Base-by-base conservation (phyloP, 2,113 vertebrate genomes). In the Bambusicola thoracicus region DNA sequence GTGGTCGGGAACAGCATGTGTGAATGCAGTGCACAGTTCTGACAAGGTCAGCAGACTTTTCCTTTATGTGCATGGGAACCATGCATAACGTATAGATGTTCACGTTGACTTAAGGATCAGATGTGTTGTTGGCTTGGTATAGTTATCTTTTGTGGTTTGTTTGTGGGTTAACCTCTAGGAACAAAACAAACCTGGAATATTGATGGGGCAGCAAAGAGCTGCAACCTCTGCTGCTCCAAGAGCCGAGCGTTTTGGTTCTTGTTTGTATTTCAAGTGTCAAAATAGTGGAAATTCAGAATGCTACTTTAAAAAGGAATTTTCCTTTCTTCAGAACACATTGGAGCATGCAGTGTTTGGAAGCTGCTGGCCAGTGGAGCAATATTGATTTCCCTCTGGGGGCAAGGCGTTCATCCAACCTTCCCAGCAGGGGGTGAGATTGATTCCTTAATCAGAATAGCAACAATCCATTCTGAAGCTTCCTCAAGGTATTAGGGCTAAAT, bases 401-500 rank as follows among this genome's bases (percentile, higher is more conserved):
- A 41, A 72, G 49, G 74, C 87, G 77, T 94, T 91, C 66, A 65
- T 89, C 88, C 76, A 93, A 69, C 78, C 70, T 46, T 29, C 78
- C 38, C 87, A 20, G 66, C 12, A 2, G 94, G 93, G 70, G 66
- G 51, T 74, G 66, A 75, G 80, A 78, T 89, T 86, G 89, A 75
- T 90, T 94, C 89, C 34, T 76, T 94, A 89, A 90, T 94, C 34
- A 4, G 55, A 84, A 44, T 76, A 88, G 77, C 87, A 92, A 16
- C 91, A 92, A 94, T 90, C 82, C 83, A 68, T 87, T 49, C 91
- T 86, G 89, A 69, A 91, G 91, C 95, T 93, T 95, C 92, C 77
- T 91, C 74, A 87, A 94, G 93, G 94, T 95, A 95, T 96, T 95
- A 95, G 89, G 84, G 91, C 75, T 91, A 75, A 95, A 94, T 95